phyloP scores from a whole-genome alignment of 1,140 invertebrate species.

The Zaprionus davidi region DNA sequence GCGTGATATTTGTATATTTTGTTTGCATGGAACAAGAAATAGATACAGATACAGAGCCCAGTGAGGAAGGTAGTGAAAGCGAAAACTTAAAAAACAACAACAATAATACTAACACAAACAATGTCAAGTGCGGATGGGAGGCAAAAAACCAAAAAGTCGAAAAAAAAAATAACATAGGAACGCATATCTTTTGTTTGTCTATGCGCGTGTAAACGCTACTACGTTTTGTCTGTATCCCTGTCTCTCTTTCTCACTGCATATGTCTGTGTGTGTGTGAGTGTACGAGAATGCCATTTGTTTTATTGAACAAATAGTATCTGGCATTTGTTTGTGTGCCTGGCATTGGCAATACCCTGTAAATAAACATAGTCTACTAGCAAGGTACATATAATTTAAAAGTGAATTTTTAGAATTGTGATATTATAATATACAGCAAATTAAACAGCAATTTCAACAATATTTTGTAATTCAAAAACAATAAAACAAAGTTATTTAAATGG shows the following conservation, averaged over 20 bases:
- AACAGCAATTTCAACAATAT: no score
- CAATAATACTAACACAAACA: constrained; percentile 53
- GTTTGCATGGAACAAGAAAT: constrained; percentile 40
- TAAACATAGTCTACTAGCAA: no score
- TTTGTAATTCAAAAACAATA: no score
- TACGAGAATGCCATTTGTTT: constrained; percentile 46
- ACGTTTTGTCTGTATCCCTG: neutral
- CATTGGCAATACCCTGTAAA: constrained; percentile 3
- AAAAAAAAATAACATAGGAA: constrained; percentile 64
- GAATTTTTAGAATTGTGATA: no score
- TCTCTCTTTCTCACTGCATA: neutral
- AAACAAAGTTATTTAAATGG: no score
- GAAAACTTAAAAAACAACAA: constrained; percentile 49
- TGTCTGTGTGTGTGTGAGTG: constrained; percentile 7
- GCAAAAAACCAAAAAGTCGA: constrained; percentile 41
- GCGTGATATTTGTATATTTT: constrained; percentile 69
- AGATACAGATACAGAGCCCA: neutral
- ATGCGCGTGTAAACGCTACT: constrained; percentile 21
- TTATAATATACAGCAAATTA: no score
- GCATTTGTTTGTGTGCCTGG: constrained; percentile 35
- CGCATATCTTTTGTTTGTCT: constrained; percentile 43
- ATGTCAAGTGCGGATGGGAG: constrained; percentile 51
- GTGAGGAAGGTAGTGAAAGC: constrained; percentile 13
- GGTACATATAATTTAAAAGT: neutral
- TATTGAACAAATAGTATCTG: constrained; percentile 60